A percentile compares a stretch with the other conserved stretches of the same genome.
Evolutionary conservation across 1,140 invertebrate species (phyloP).

Genomic region (Euwallacea fornicatus): DNA sequence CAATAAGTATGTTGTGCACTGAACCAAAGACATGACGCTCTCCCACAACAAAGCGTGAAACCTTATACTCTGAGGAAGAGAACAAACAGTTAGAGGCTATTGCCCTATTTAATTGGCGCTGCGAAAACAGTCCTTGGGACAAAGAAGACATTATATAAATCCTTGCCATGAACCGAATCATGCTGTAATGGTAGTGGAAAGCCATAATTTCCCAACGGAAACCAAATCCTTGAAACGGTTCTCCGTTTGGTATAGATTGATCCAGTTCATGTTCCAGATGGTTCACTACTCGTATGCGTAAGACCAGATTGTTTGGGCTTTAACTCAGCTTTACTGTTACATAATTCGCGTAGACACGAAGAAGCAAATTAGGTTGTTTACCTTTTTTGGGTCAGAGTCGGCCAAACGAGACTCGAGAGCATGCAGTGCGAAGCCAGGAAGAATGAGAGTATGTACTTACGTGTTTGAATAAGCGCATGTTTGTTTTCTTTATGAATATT

Average conservation of each 20-base stretch:
- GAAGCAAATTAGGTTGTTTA: constrained; percentile 27
- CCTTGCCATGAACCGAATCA: no score
- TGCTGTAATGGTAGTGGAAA: no score
- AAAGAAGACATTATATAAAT: constrained; percentile 2
- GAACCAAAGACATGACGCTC: no score
- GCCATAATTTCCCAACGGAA: no score
- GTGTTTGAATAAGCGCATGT: constrained; percentile 16
- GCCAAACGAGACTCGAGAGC: constrained; percentile 10
- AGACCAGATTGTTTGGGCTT: no score
- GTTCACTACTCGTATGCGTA: no score
- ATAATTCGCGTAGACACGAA: constrained; percentile 18
- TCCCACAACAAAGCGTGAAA: no score
- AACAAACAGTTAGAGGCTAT: constrained; percentile 1
- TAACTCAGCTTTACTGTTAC: not conserved
- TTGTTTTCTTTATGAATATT: constrained; percentile 28
- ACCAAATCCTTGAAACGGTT: no score
- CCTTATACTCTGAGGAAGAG: no score
- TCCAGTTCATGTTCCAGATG: no score
- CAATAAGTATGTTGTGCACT: no score
- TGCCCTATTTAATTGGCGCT: constrained; percentile 5
- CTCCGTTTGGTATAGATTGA: no score
- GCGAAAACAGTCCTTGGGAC: constrained; percentile 1
- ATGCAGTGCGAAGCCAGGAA: constrained; percentile 14
- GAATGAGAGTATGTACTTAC: constrained; percentile 3
- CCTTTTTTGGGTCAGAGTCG: constrained; percentile 20